phyloP scores from a whole-genome alignment of 2,113 vertebrate genomes.

The Prionailurus bengalensis region DNA sequence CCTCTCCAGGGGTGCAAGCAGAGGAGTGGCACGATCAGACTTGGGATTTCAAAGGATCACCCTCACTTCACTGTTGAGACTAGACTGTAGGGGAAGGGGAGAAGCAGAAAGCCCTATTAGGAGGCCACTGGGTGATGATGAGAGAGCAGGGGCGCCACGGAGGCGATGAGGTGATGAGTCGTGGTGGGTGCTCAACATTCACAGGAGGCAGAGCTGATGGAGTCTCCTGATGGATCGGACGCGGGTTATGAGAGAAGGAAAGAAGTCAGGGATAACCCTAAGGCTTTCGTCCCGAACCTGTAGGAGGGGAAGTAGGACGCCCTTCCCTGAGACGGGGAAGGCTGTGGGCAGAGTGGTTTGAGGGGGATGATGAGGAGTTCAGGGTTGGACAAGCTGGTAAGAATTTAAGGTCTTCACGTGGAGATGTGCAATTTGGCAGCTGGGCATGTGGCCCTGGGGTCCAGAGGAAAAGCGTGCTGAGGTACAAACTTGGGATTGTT shows the following conservation, averaged over 20 bases:
- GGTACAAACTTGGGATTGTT: neutral
- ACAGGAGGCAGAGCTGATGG: neutral
- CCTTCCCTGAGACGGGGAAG: neutral
- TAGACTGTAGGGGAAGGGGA: neutral
- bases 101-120: neutral
- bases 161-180: neutral
- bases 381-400: neutral
- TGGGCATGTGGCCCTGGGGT: neutral
- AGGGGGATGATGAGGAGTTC: neutral
- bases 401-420: neutral
- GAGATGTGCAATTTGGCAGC: neutral
- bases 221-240: neutral
- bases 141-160: neutral
- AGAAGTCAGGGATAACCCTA: neutral
- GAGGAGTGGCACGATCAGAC: neutral
- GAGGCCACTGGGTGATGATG: neutral
- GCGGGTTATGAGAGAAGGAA: neutral
- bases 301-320: neutral
- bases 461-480: neutral
- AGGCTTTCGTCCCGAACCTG: neutral
- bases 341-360: neutral
- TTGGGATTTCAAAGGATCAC: neutral
- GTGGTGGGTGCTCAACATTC: neutral
- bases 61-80: neutral
- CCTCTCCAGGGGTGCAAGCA: neutral